Base-by-base conservation (phyloP, 2,113 vertebrate species). In the Galeopterus variegatus region DNA sequence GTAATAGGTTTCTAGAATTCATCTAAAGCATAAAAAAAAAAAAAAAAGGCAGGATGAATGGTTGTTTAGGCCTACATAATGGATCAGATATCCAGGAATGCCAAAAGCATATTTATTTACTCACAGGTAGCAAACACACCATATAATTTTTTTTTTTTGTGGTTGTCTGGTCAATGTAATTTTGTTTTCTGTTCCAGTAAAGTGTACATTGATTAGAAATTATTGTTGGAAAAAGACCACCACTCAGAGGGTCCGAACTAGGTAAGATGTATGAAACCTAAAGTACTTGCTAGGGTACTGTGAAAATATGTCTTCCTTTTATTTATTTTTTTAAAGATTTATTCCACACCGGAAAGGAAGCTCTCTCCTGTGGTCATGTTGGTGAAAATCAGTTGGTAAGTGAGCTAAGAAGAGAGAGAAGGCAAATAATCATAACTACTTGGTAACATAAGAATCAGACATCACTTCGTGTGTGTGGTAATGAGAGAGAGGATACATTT, bases 121-220 rank as follows among this genome's bases (percentile, higher is more conserved):
- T 96, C 69, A 87, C 72, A 96, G 93, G 75, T 96, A 97, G 64
- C 90, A 87, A 92, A 91, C 87, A 90, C 54, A 92, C 50, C 60
- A 48, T 76, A 82, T 96, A 96, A 96, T 94, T 97, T 41, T 41
- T 41, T n/a, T 64, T 89, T 92, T 95, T 82, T 96, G 94, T 84
- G 92, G 89, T 96, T 96, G 80, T 93, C 50, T 48, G 14, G 89
- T 94, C 84, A 82, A 79, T 85, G 88, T 93, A 95, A 72, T 33
- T 65, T 73, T 97, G 96, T 88, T 95, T 93, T 52, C 87, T 96
- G 8, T 98, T 97, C 92, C 88, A 56, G 94, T 96, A 97, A 98
- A 97, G 81, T 94, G 11, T 94, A 72, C 92, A 79, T 82, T 97
- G 88, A 97, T 96, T 97, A 69, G n/a, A 94, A 97, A 97, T 97